A percentile compares a stretch with the other conserved stretches of the same genome.
phyloP scores from a whole-genome alignment of 1,140 invertebrate species.

The Brachystomella parvula region DNA sequence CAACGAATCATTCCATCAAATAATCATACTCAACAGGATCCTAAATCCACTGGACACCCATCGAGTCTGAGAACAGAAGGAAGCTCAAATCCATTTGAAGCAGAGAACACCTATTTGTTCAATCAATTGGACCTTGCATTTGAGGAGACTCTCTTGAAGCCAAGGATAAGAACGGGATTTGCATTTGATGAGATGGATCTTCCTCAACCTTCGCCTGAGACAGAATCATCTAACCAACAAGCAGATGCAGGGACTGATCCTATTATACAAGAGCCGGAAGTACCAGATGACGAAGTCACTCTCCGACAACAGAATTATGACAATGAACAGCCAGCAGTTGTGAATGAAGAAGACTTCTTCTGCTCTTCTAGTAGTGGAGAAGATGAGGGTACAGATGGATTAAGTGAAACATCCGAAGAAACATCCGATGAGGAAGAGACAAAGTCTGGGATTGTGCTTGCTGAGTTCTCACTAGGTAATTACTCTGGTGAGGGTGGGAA shows the following conservation, averaged over 20 bases:
- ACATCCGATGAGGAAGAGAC: conserved; percentile 27
- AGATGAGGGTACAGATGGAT: conserved; percentile 15
- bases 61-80: conserved; percentile 23
- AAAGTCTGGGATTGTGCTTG: conserved; percentile 30
- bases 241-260: background rate
- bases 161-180: conserved; percentile 21
- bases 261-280: conserved; percentile 9
- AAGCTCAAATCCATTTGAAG: conserved; percentile 34
- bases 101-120: conserved; percentile 33
- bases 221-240: background rate
- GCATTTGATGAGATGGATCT: conserved; percentile 3
- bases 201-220: background rate
- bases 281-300: conserved; percentile 8
- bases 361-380: conserved; percentile 26
- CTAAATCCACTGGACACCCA: background rate
- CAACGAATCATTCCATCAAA: conserved; percentile 6
- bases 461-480: conserved; percentile 32
- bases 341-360: conserved; percentile 38
- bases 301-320: conserved; percentile 22
- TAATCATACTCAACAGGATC: background rate
- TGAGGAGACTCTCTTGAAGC: conserved; percentile 35
- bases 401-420: background rate
- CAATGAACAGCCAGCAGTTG: conserved; percentile 29
- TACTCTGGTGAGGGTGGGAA: background rate
- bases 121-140: conserved; percentile 37